A percentile compares a stretch with the other conserved stretches of the same genome.
Conservation (phyloP, 2,113 vertebrate genomes). For the Lethenteron reissneri region DNA sequence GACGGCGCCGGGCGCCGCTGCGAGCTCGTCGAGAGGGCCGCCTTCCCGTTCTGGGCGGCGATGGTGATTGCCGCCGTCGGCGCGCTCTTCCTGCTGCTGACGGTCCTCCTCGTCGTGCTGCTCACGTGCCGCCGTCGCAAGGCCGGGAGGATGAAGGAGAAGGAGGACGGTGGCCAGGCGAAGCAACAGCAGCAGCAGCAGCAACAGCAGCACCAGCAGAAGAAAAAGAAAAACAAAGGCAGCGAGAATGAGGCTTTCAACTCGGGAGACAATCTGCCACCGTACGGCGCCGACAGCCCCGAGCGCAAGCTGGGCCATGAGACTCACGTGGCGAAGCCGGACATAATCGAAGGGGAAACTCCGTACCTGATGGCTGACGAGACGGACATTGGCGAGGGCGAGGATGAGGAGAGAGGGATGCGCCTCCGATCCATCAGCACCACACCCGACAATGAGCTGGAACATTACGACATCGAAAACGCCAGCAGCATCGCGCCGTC, state of each 20-base stretch:
- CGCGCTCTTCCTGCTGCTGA: no score
- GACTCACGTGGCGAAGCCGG: conserved; percentile 54
- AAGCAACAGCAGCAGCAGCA: conserved; percentile 20
- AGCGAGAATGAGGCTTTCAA: conserved; percentile 87
- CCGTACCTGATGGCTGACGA: conserved; percentile 90
- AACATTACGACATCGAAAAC: conserved; percentile 91
- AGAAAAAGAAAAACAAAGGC: conserved; percentile 69
- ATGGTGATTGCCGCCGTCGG: no score
- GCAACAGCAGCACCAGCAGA: conserved; percentile 68
- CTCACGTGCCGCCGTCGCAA: conserved; percentile 72
- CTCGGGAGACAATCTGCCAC: conserved; percentile 72
- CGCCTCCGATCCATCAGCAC: conserved; percentile 43
- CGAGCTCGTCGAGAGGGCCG: no score
- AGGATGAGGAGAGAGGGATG: conserved; percentile 48
- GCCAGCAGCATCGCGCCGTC: conserved; percentile 95
- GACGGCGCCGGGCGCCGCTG: neutral
- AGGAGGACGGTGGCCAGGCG: no score
- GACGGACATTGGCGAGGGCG: conserved; percentile 44
- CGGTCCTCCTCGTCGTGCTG: no score
- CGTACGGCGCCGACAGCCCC: conserved; percentile 73
- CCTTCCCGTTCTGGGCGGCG: no score
- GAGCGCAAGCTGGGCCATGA: conserved; percentile 86
- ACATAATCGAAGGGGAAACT: conserved; percentile 88
- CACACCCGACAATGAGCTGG: conserved; percentile 46
- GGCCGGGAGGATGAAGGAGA: conserved; percentile 30